Conservation (phyloP, 1,140 invertebrate genomes). For the Sarcophaga peregrina region DNA sequence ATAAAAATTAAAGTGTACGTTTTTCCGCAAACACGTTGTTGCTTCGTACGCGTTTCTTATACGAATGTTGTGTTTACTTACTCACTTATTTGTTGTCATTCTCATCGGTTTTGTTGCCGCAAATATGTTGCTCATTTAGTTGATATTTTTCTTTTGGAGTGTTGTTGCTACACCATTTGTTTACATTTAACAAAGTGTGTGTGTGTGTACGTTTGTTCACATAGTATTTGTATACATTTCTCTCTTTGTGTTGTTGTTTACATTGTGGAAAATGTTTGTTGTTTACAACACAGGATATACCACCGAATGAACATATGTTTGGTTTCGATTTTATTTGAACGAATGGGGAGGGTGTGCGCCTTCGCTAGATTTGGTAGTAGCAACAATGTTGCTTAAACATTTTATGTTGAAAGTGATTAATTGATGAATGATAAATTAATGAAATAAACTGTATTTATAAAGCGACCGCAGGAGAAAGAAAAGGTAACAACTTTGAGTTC, state of each 20-base stretch:
- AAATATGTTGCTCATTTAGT: not conserved
- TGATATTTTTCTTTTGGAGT: not conserved
- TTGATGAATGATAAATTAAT: too few species aligned
- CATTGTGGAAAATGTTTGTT: conserved; percentile 7
- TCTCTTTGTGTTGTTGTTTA: not conserved
- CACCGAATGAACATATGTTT: conserved; percentile 5
- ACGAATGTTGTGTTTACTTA: not conserved
- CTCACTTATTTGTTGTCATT: not conserved
- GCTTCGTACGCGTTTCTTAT: conserved; percentile 5
- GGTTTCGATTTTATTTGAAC: not conserved
- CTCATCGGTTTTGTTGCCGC: not conserved
- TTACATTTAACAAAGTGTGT: not conserved
- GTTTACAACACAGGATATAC: conserved; percentile 4
- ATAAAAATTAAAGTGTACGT: not conserved
- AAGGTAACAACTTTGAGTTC: too few species aligned
- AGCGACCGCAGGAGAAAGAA: too few species aligned
- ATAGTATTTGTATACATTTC: too few species aligned
- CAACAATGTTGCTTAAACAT: conserved; percentile 18
- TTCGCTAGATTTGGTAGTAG: not conserved
- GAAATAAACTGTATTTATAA: too few species aligned
- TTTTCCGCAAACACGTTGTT: conserved; percentile 33
- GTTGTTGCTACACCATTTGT: not conserved
- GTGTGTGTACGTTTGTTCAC: conserved; percentile 8
- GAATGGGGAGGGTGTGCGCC: not conserved
- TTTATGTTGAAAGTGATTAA: not conserved